Base-by-base conservation (phyloP, 2,797 vertebrate genomes). In the Gymnoscopelus braueri region DNA sequence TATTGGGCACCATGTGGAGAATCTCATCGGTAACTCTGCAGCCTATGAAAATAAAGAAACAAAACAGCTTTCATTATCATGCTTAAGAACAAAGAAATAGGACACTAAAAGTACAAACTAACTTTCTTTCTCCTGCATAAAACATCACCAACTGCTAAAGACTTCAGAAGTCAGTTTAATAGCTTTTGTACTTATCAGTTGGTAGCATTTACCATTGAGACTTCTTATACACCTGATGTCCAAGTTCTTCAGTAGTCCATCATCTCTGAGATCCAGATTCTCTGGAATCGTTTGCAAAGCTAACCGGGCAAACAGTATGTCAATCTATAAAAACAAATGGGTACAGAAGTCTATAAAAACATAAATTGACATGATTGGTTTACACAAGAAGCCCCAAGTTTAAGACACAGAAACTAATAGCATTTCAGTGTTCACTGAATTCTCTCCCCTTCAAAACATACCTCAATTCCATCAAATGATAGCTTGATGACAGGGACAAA, bases 401-500 rank as follows among this genome's bases (percentile, higher is more conserved):
- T 1, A 19, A 29, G 19, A 53, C 63, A 10, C 9, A 44, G 10
- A 19, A 23, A 29, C 47, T 39, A 67, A 63, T 44, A 35, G 19
- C 26, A 9, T 53, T 29, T 10, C 55, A 0, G 3, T 23, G 52
- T 52, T n/a, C 2, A 13, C 0, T 63, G 79, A 64, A 3, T 13
- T 23, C 5, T 19, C 14, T 58, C n/a, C 51, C 1, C 0, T 1
- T 19, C 3, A 49, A 69, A 50, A 75, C 75, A 75, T 94, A 97
- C 95, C 95, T 98, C 95, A 89, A 96, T 97, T 67, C 94, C 94
- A 88, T 96, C 94, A 90, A 94, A 97, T 74, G 92, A 93, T 35
- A 97, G 88, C 84, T 97, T 96, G 86, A 98, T 97, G 74, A 97
- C 94, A 1, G 96, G 96, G 74, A 97, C 95, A 87, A 95, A 96